Percentiles rank a stretch among this genome's conserved stretches.
These are phyloP conservation scores for Xestia xanthographa DNA, from an alignment of 2,888 invertebrate species.

Conservation along the genomic window DNA sequence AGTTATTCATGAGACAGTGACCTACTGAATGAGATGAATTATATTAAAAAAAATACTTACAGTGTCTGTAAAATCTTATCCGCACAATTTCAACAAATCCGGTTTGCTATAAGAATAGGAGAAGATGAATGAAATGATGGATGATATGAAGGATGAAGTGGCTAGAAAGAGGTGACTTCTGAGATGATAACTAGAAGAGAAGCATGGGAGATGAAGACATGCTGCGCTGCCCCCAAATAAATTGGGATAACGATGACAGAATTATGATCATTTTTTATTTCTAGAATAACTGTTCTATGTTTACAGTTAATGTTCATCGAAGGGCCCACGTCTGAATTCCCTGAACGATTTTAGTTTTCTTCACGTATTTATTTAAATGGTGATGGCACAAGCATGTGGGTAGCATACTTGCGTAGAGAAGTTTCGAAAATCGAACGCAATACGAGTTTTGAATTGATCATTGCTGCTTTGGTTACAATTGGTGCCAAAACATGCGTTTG, in stretches of 20 bases:
- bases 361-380: slow-evolving; percentile 80
- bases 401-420: slow-evolving; percentile 58
- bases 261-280: not conserved
- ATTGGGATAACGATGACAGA: not conserved
- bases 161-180: not conserved
- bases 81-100: too few species aligned
- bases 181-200: not conserved
- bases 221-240: not conserved
- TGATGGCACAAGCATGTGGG: slow-evolving; percentile 68
- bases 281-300: not conserved
- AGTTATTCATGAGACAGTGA: slow-evolving; percentile 37
- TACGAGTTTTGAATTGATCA: slow-evolving; percentile 74
- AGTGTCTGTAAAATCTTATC: not conserved
- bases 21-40: slow-evolving; percentile 33
- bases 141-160: not conserved
- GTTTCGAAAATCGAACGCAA: slow-evolving; percentile 80
- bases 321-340: slow-evolving; percentile 22
- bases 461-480: slow-evolving; percentile 63
- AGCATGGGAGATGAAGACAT: not conserved
- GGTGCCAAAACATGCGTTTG: slow-evolving; percentile 69
- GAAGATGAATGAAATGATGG: not conserved
- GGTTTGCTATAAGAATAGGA: not conserved
- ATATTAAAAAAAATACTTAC: not conserved
- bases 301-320: not conserved
- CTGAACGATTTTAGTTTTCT: slow-evolving; percentile 77